Conservation (phyloP, 1,140 invertebrate species). For the Cotesia chilonis region DNA sequence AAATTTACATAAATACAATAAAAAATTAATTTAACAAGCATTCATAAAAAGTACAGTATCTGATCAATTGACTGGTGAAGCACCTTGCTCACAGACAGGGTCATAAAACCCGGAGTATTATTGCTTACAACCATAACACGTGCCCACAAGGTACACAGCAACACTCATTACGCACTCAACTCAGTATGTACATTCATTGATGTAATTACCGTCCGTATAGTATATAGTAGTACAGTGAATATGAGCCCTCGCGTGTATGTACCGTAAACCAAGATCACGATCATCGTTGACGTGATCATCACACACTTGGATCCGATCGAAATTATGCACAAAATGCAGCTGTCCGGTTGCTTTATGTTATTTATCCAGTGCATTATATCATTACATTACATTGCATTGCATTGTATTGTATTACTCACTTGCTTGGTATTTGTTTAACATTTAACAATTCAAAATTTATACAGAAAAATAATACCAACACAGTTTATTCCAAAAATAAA, state of each 20-base stretch:
- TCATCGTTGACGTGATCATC: conserved; percentile 18
- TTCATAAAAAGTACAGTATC: conserved; percentile 12
- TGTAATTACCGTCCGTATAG: conserved; percentile 17
- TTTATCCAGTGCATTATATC: background rate
- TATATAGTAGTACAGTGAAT: background rate
- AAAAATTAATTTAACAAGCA: background rate
- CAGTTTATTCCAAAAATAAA: no score
- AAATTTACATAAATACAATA: no score
- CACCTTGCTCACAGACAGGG: conserved; percentile 16
- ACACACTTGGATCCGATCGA: background rate
- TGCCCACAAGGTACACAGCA: conserved; percentile 8
- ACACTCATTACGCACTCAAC: background rate
- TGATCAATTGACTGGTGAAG: conserved; percentile 12
- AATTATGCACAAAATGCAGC: background rate
- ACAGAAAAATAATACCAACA: no score
- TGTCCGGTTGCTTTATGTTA: background rate
- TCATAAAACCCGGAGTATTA: conserved; percentile 23
- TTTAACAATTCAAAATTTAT: no score
- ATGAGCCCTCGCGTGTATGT: conserved; percentile 21
- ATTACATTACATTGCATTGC: no score
- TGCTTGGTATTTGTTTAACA: no score
- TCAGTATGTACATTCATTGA: conserved; percentile 27
- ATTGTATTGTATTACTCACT: no score
- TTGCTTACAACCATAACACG: conserved; percentile 12
- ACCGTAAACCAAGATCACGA: conserved; percentile 23